These are phyloP conservation scores for Laothoe populi DNA, from an alignment of 2,888 invertebrate species.

Conservation along the genomic window DNA sequence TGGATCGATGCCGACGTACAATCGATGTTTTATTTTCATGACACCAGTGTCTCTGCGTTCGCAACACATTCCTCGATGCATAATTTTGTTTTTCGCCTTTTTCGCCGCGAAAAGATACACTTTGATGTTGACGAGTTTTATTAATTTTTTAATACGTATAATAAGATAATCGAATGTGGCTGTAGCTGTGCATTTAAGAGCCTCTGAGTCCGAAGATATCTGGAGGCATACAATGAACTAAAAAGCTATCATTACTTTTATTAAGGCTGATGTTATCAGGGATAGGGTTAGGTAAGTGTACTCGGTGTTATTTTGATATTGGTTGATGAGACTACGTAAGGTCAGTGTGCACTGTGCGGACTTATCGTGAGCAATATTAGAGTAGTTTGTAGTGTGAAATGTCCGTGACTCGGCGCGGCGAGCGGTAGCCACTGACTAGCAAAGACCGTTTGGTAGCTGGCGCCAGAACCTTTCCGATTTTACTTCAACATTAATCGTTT, in stretches of 20 bases:
- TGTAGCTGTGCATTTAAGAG: slow-evolving; percentile 16
- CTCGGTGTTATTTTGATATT: slow-evolving; percentile 71
- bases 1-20: slow-evolving; percentile 58
- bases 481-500: slow-evolving; percentile 70
- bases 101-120: slow-evolving; percentile 56
- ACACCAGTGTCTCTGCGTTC: slow-evolving; percentile 67
- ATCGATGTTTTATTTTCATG: slow-evolving; percentile 77
- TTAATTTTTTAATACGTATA: slow-evolving; percentile 32
- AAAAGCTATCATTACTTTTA: slow-evolving; percentile 47
- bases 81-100: slow-evolving; percentile 68
- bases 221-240: slow-evolving; percentile 38
- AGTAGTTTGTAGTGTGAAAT: slow-evolving; percentile 60
- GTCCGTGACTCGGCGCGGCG: slow-evolving; percentile 53
- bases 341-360: slow-evolving; percentile 52
- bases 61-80: slow-evolving; percentile 64
- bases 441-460: slow-evolving; percentile 46
- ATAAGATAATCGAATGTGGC: slow-evolving; percentile 36
- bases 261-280: slow-evolving; percentile 41
- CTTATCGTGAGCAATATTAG: slow-evolving; percentile 65
- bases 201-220: neutral
- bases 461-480: slow-evolving; percentile 65
- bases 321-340: slow-evolving; percentile 66
- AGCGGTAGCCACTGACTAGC: slow-evolving; percentile 31
- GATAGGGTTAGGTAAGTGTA: slow-evolving; percentile 49
- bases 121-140: slow-evolving; percentile 57